Percentiles rank a stretch among this genome's conserved stretches.
phyloP scores from a whole-genome alignment of 2,113 vertebrate species.

The Silurus asotus region DNA sequence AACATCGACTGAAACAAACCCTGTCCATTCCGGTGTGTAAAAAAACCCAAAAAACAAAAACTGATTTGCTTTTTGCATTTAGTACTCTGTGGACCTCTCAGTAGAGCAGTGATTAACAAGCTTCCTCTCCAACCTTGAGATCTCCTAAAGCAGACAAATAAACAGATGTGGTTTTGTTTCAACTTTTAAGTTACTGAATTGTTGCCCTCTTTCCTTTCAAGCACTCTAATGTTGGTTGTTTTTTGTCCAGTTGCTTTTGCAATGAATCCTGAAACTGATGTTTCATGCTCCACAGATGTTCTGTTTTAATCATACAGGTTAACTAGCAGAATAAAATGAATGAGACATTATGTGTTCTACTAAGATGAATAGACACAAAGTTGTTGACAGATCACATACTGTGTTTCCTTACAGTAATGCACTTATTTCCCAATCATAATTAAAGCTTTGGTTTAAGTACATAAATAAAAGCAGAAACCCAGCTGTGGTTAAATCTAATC shows the following conservation, averaged over 20 bases:
- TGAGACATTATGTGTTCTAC: background rate
- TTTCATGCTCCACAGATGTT: slow-evolving; percentile 10
- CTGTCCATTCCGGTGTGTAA: slow-evolving; percentile 20
- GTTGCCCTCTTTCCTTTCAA: background rate
- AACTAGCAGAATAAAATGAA: background rate
- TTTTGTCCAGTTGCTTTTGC: slow-evolving; percentile 18
- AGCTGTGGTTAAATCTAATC: no score
- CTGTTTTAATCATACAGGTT: slow-evolving; percentile 21
- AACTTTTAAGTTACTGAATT: background rate
- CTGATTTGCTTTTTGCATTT: background rate
- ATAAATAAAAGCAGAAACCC: no score
- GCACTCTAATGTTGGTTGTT: background rate
- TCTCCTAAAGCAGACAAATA: background rate
- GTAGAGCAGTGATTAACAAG: background rate
- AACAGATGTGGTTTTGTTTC: background rate
- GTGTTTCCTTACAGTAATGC: background rate
- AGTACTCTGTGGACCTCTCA: slow-evolving; percentile 16
- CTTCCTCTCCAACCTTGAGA: background rate
- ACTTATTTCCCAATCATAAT: no score
- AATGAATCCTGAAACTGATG: slow-evolving; percentile 8
- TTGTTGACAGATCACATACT: slow-evolving; percentile 30
- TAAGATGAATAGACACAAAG: background rate
- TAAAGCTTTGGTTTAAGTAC: no score
- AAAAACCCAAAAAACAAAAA: background rate
- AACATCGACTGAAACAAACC: background rate